Evolutionary conservation across 2,797 vertebrate genomes (phyloP), one percentile per base, ranked within the genome.

Genomic region (Peromyscus aztecus): DNA sequence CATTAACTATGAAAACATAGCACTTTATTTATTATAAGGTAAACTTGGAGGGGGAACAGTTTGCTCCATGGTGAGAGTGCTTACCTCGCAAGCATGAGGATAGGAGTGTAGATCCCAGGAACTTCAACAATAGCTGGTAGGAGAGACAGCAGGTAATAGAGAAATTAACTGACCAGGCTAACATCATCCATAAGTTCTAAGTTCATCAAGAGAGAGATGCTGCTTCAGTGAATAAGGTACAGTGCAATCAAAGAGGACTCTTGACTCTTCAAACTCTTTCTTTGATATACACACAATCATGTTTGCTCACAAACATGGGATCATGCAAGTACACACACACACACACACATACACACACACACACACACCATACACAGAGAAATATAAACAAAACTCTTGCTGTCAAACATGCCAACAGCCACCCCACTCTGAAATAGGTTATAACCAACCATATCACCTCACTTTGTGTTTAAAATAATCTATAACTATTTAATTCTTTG

Each of bases 401-500:
- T 81, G n/a, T 3, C 23, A 80, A 61, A 21, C 2, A 5, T 5
- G 5, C 7, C n/a, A 37, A 10, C 4, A 31, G 3, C 3, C 8
- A 17, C 21, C 3, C 6, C 31, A 52, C 61, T 63, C n/a, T 31
- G 19, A 90, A 85, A 69, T 23, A 34, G 5, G 2, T 67, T 29
- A 49, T 34, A 95, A 7, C 9, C 5, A 63, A 40, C 90, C 63
- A 52, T 34, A 59, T 27, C 11, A 23, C 67, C 57, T 34, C 27
- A 43, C 37, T 31, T 89, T 43, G 24, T 65, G 34, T 94, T 92
- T 83, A 52, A 59, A 76, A 40, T 73, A 93, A 46, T 24, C 52
- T 21, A 12, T 52, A 46, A 43, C 29, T 61, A 3, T 43, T 69
- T 89, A n/a, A 82, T 92, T 92, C 10, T 81, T 86, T 82, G 40